phyloP scores from a whole-genome alignment of 2,797 vertebrate species.

The Rhadinocentrus ornatus region DNA sequence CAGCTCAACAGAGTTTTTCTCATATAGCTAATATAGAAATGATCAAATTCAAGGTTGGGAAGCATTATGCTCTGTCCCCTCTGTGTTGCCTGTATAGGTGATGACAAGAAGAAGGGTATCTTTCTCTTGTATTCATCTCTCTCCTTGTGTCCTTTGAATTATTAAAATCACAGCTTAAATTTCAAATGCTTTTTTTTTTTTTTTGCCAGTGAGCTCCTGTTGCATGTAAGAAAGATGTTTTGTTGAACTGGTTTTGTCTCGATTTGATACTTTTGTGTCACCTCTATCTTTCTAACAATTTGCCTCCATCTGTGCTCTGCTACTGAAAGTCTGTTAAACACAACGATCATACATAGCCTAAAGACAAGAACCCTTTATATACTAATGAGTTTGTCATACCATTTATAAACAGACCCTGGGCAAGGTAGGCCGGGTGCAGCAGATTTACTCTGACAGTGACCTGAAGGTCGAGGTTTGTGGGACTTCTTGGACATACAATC shows the following conservation, averaged over 20 bases:
- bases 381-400: conserved; percentile 62
- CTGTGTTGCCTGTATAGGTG: conserved; percentile 64
- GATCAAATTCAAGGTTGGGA: conserved; percentile 70
- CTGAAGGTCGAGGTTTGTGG: conserved; percentile 99
- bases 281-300: conserved; percentile 20
- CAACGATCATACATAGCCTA: conserved; percentile 24
- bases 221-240: conserved; percentile 23
- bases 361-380: conserved; percentile 44
- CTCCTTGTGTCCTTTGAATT: conserved; percentile 45
- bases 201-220: conserved; percentile 38
- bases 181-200: conserved; percentile 39
- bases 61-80: conserved; percentile 56
- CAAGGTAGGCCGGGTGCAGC: conserved; percentile 98
- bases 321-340: conserved; percentile 37
- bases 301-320: conserved; percentile 32
- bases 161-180: conserved; percentile 44
- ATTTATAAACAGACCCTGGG: conserved; percentile 90
- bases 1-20: conserved; percentile 53
- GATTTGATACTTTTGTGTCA: conserved; percentile 24
- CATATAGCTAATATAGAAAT: conserved; percentile 54
- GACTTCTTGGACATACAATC: conserved; percentile 99
- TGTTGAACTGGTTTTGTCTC: conserved; percentile 24
- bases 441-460: conserved; percentile 99
- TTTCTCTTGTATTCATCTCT: conserved; percentile 49
- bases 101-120: conserved; percentile 51